Evolutionary conservation across 2,888 invertebrate genomes (phyloP), one percentile per base, ranked within the genome.

Genomic region (Erebia palarica): DNA sequence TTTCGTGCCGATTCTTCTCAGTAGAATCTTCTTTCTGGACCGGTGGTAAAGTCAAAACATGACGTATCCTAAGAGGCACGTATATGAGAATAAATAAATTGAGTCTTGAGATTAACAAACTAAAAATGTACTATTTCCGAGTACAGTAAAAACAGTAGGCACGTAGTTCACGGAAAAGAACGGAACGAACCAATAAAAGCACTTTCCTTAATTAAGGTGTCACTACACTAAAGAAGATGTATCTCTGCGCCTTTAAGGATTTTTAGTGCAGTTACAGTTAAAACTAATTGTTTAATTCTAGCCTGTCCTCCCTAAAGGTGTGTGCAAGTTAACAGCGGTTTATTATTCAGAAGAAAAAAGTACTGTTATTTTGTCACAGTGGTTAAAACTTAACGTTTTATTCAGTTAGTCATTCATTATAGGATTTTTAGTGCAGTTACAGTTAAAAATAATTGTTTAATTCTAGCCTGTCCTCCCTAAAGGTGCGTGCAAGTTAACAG

Each of bases 401-500:
- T n/a, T n/a, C n/a, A n/a, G n/a, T n/a, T n/a, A n/a, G n/a, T n/a
- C n/a, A n/a, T n/a, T n/a, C n/a, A n/a, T n/a, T n/a, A n/a, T n/a
- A 72, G 70, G 75, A 75, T 72, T 74, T 72, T 74, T 71, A 75
- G 72, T 74, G 70, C 69, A 64, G 66, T 61, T 42, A 57, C 70
- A 65, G 67, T 75, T 75, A 27, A 57, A 70, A 73, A 70, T 75
- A 75, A 75, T 73, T 75, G 73, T 72, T 73, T 73, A 72, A 72
- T 70, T 70, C 70, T 68, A 57, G 44, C 60, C 55, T 70, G 69
- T 42, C 64, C 16, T 53, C 16, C 21, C 51, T 69, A 65, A 71
- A n/a, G n/a, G n/a, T n/a, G n/a, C n/a, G n/a, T n/a, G n/a, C n/a
- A n/a, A n/a, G n/a, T n/a, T n/a, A n/a, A n/a, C n/a, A n/a, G n/a